Percentiles rank a stretch among this genome's conserved stretches.
Evolutionary conservation across 2,797 vertebrate species (phyloP).

Genomic region (Coluber constrictor): DNA sequence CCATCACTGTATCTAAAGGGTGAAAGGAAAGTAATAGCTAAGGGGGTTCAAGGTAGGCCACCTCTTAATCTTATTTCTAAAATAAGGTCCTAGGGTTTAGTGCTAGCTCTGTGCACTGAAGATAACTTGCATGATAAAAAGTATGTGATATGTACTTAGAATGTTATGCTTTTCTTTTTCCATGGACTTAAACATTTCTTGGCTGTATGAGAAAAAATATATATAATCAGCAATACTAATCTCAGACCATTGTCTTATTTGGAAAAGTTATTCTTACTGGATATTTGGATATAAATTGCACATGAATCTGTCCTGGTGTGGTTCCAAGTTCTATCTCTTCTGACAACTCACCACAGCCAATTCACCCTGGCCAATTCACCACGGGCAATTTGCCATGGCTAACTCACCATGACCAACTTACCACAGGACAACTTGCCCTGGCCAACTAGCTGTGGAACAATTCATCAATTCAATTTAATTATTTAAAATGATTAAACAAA

Average conservation of each 20-base stretch:
- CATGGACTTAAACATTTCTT: not conserved
- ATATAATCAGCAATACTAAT: not conserved
- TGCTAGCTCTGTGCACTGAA: not conserved
- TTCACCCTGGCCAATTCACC: too few relatives aligned
- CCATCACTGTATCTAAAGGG: not conserved
- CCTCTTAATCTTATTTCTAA: not conserved
- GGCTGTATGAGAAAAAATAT: not conserved
- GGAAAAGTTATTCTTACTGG: not conserved
- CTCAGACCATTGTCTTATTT: not conserved
- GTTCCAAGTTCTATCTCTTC: not conserved
- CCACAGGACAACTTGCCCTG: too few relatives aligned
- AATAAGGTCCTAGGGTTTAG: not conserved
- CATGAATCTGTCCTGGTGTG: not conserved
- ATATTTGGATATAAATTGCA: not conserved
- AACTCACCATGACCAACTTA: too few relatives aligned
- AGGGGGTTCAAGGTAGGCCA: not conserved
- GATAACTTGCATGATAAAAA: not conserved
- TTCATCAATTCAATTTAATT: too few relatives aligned
- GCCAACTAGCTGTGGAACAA: too few relatives aligned
- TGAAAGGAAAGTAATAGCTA: not conserved
- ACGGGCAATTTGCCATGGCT: too few relatives aligned
- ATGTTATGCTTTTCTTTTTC: not conserved
- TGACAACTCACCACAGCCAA: too few relatives aligned
- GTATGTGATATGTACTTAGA: not conserved
- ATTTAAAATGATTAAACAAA: not conserved